Percentiles rank a stretch among this genome's conserved stretches.
These are phyloP conservation scores for Chloroclystis v-ata DNA, from an alignment of 2,888 invertebrate genomes.

Conservation along the genomic window DNA sequence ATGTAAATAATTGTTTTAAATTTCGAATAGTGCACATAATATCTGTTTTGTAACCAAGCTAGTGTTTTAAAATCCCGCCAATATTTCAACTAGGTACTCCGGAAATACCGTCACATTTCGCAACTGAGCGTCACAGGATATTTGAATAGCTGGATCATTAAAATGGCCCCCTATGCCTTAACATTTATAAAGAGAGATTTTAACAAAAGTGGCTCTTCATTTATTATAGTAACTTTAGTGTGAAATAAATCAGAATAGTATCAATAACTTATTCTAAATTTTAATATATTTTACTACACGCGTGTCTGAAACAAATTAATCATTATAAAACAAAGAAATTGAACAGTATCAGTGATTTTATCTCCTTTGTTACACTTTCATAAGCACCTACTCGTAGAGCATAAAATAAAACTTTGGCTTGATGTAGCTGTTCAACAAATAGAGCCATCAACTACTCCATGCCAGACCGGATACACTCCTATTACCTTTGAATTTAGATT, in stretches of 20 bases:
- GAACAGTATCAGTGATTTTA: background rate
- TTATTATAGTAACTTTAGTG: no score
- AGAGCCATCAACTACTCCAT: conserved; percentile 5
- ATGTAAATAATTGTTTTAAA: background rate
- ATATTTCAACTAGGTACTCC: conserved; percentile 13
- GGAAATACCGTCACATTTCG: conserved; percentile 10
- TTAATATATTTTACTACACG: no score
- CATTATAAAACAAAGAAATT: no score
- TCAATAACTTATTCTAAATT: no score
- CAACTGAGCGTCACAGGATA: background rate
- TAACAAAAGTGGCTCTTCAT: no score
- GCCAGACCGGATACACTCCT: conserved; percentile 33
- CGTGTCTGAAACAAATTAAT: no score
- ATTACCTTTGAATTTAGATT: conserved; percentile 27
- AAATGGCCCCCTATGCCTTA: no score
- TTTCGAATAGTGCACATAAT: background rate
- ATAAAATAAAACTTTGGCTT: background rate
- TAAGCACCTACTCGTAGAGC: no score
- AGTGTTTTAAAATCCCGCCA: conserved; percentile 6
- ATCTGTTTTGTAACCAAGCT: conserved; percentile 2
- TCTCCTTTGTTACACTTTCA: background rate
- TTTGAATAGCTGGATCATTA: background rate
- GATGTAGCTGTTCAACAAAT: conserved; percentile 5
- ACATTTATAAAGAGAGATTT: no score
- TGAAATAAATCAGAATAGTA: no score